Base-by-base conservation (phyloP, 1,140 invertebrate species). In the Leptopilina clavipes region DNA sequence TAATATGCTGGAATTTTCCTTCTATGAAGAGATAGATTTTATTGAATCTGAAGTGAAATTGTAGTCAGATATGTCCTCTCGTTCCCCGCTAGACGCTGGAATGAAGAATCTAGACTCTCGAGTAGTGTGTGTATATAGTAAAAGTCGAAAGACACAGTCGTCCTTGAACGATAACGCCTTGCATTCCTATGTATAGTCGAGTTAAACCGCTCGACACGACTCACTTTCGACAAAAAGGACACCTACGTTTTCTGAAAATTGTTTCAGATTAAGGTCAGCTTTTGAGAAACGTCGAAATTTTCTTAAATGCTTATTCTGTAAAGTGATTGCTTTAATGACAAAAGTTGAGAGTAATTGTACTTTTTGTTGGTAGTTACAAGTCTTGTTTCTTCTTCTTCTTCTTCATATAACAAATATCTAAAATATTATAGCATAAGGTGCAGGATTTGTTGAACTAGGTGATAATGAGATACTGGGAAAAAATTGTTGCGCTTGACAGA, bases 111-210 rank as follows among this genome's bases (percentile, higher is more conserved):
- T 65, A 65, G 25, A 25, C 25, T 65, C 59, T 65, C 14, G 59
- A n/a, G 59, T 37, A 31, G 59, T 31, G 25, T 31, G 25, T 31
- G 25, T 9, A 22, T 74, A 71, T 75, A 71, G 78, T 80, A 76
- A 80, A 82, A 43, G 76, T 76, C 70, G 75, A 79, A 77, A 83
- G 77, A 79, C 72, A 79, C 71, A 54, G 56, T 81, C 77, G 82
- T 83, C 82, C 82, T 83, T 83, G 82, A 85, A 86, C 79, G 84
- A 86, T 86, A 82, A 82, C 81, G 76, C 81, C 73, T 81, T 22
- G 78, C 80, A 85, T 86, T 84, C 82, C 80, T 40, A 31, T 31
- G 25, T 31, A 31, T 74, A 73, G 73, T 76, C 77, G 48, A 75
- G 77, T 76, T 75, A 81, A 81, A 75, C 76, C 77, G 75, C 70